Base-by-base conservation (phyloP, 2,888 invertebrate genomes). In the Calliphora vomitoria region DNA sequence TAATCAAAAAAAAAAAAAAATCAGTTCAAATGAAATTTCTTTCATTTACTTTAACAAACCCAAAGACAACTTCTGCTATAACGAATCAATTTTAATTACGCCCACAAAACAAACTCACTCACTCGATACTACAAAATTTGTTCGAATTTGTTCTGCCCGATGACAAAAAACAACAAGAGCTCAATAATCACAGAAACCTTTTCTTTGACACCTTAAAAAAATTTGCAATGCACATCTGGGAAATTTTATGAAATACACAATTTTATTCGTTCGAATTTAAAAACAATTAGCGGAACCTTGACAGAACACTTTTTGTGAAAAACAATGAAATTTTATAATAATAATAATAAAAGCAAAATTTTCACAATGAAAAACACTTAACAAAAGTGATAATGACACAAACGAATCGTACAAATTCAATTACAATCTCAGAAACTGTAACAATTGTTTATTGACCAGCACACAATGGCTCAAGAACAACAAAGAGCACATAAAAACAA, bases 31-130 rank as follows among this genome's bases (percentile, higher is more conserved):
- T 41, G 6, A 8, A 69, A 18, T 15, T 20, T 1, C 8, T 4
- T 18, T 25, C 4, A n/a, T 35, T 10, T 10, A 3, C 13, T 11
- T 15, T 18, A 38, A 25, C 11, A 62, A 69, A 38, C 18, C 8
- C 6, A 1, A 1, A 55, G 18, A 11, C 44, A 62, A 11, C 53
- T 44, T 62, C 25, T 41, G 31, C 88, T 85, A 72, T 83, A 71
- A 60, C 88, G 18, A 88, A 88, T 89, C 87, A 82, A 86, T 89
- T 86, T 82, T 8, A 55, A 25, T 68, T 71, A 88, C 88, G 87
- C 89, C 89, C 86, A 86, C 88, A 75, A 86, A 78, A 86, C 86
- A 87, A 74, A 25, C 50, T 62, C 11, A 25, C 50, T 62, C 11
- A 25, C 25, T 25, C 25, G 4, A 3, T 8, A 41, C 20, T 15